These are phyloP conservation scores for Platynereis dumerilii DNA, from an alignment of 2,888 invertebrate species.

Conservation along the genomic window DNA sequence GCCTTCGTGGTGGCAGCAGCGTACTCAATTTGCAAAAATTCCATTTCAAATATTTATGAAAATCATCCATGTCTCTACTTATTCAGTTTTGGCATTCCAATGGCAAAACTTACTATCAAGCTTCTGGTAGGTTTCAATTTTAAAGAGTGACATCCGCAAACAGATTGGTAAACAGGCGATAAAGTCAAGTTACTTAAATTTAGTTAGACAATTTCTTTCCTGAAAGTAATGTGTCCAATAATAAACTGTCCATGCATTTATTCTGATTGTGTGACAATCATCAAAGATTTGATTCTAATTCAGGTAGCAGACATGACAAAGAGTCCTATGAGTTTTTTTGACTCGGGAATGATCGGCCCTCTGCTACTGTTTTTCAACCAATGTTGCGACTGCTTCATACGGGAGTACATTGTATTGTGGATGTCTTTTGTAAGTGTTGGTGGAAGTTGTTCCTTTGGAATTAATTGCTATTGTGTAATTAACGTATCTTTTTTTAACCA, in stretches of 20 bases:
- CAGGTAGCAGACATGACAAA: conserved; percentile 99
- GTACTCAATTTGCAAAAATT: conserved; percentile 55
- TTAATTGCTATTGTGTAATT: too few relatives aligned
- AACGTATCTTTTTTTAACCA: too few relatives aligned
- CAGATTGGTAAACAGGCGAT: too few relatives aligned
- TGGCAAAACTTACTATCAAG: conserved; percentile 84
- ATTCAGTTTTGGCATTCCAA: conserved; percentile 93
- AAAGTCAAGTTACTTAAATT: too few relatives aligned
- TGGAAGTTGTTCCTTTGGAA: too few relatives aligned
- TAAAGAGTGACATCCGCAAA: too few relatives aligned
- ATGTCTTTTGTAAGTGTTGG: conserved; percentile 79
- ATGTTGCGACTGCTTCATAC: conserved; percentile 92
- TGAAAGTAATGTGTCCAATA: too few relatives aligned
- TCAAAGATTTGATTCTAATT: too few relatives aligned
- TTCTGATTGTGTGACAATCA: too few relatives aligned
- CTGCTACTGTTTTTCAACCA: conserved; percentile 95
- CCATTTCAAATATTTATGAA: conserved; percentile 65
- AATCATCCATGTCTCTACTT: conserved; percentile 92
- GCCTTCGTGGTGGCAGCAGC: conserved; percentile 64
- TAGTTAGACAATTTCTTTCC: too few relatives aligned
- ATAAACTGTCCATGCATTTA: too few relatives aligned
- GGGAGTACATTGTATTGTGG: conserved; percentile 90
- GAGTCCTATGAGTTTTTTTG: conserved; percentile 95
- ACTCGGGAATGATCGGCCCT: conserved; percentile 91
- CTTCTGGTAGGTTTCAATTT: conserved; percentile 40